Evolutionary conservation across 2,113 vertebrate species (phyloP), one percentile per base, ranked within the genome.

Genomic region (Clinocottus analis): DNA sequence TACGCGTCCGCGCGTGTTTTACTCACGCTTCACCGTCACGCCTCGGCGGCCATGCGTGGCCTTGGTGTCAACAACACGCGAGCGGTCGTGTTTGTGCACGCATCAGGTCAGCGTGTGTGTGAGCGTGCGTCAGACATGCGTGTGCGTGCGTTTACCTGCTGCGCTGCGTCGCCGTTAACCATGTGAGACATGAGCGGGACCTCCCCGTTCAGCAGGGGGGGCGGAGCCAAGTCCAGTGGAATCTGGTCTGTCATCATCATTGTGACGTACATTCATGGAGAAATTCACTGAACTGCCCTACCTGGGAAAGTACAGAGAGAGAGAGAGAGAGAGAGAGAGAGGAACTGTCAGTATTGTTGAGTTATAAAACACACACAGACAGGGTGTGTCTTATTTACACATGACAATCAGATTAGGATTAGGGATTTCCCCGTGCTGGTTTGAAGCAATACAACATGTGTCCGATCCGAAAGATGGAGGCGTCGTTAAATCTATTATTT

Each of bases 181-280:
- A 99, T 95, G 96, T 97, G 97, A 58, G 96, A 96, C 96, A 98
- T 97, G 95, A 99, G 97, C 84, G 98, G 94, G 72, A 98, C 96
- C 92, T 99, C 98, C 92, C 96, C 97, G 14, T 97, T 99, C 94
- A 99, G 95, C 95, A 97, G 86, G 41, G 97, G 87, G 55, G 97
- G 97, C 68, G 97, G 97, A 63, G 97, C 96, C 96, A 99, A 95
- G 89, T 99, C 98, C 97, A 99, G 96, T 86, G 97, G 97, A 91
- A 99, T 98, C 92, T 98, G 97, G 97, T 99, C 98, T 95, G 97
- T 98, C 98, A 99, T 99, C 98, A 99, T 99, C 98, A 99, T 98
- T 95, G 98, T 99, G 98, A 99, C 97, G 92, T 98, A 99, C 98
- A 99, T 99, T 99, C 98, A 99, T 99, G 97, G 98, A 98, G 97